Evolutionary conservation across 1,140 invertebrate species (phyloP).

Genomic region (Drosophila persimilis): DNA sequence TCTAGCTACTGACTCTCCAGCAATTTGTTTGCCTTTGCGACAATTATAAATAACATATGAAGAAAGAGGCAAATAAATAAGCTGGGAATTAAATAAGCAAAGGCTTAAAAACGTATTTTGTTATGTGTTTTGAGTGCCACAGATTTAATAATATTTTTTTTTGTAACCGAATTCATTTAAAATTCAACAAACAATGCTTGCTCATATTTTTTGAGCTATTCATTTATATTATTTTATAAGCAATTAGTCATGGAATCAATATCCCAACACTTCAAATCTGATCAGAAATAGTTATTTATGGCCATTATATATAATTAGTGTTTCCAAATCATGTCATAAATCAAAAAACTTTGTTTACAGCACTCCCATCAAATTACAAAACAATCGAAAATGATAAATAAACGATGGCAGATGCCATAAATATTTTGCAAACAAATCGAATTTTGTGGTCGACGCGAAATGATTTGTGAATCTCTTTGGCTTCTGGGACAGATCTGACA

Average conservation of each 20-base stretch:
- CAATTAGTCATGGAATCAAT: too few relatives aligned
- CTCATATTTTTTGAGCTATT: too few relatives aligned
- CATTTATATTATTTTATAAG: too few relatives aligned
- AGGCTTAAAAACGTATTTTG: neutral
- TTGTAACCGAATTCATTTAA: too few relatives aligned
- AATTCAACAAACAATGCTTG: too few relatives aligned
- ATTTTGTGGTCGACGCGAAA: constrained; percentile 4
- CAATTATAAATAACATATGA: constrained; percentile 19
- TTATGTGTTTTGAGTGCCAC: neutral
- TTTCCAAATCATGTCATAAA: constrained; percentile 16
- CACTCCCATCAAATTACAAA: neutral
- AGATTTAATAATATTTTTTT: neutral
- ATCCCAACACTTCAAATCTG: too few relatives aligned
- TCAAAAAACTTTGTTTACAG: neutral
- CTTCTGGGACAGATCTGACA: neutral
- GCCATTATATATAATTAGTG: too few relatives aligned
- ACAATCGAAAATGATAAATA: constrained; percentile 34
- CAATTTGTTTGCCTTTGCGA: constrained; percentile 24
- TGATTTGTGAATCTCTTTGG: neutral
- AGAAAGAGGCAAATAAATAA: constrained; percentile 17
- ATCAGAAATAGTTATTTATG: too few relatives aligned
- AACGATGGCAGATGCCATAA: constrained; percentile 33
- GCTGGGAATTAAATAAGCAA: neutral
- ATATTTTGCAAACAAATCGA: constrained; percentile 17
- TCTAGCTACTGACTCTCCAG: neutral